These are phyloP conservation scores for Bucorvus abyssinicus DNA, from an alignment of 2,797 vertebrate genomes.

Conservation along the genomic window DNA sequence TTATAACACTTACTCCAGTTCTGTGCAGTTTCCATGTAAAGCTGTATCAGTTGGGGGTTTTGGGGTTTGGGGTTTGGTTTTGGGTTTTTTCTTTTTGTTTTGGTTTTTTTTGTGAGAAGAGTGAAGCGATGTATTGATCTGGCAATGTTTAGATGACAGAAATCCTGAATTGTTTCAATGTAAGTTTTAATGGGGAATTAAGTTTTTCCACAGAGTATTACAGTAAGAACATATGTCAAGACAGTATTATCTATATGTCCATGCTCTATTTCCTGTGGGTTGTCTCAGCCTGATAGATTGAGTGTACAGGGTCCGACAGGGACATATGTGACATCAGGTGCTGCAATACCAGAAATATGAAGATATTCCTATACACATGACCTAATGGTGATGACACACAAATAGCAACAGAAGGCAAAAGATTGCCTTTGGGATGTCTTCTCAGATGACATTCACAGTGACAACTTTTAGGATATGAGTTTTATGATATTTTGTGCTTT, in stretches of 20 bases:
- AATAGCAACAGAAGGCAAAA: neutral
- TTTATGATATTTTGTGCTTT: neutral
- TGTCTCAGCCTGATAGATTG: neutral
- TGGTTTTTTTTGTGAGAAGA: neutral
- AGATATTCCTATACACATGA: neutral
- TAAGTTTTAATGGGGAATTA: neutral
- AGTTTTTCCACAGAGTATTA: neutral
- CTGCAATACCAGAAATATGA: neutral
- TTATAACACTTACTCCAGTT: neutral
- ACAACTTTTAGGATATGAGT: neutral
- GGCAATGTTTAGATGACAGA: neutral
- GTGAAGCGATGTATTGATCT: neutral
- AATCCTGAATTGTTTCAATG: neutral
- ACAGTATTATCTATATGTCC: neutral
- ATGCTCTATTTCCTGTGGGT: rapidly evolving
- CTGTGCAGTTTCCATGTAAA: neutral
- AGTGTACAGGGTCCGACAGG: neutral
- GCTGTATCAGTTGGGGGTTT: neutral
- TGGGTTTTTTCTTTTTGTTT: too few relatives aligned
- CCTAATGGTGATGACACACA: neutral
- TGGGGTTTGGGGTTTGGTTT: too few relatives aligned
- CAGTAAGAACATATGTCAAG: neutral
- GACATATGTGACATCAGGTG: rapidly evolving
- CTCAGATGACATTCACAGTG: too few relatives aligned
- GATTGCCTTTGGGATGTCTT: neutral